A percentile compares a stretch with the other conserved stretches of the same genome.
These are phyloP conservation scores for Intellagama lesueurii DNA, from an alignment of 2,797 vertebrate genomes.

Conservation along the genomic window DNA sequence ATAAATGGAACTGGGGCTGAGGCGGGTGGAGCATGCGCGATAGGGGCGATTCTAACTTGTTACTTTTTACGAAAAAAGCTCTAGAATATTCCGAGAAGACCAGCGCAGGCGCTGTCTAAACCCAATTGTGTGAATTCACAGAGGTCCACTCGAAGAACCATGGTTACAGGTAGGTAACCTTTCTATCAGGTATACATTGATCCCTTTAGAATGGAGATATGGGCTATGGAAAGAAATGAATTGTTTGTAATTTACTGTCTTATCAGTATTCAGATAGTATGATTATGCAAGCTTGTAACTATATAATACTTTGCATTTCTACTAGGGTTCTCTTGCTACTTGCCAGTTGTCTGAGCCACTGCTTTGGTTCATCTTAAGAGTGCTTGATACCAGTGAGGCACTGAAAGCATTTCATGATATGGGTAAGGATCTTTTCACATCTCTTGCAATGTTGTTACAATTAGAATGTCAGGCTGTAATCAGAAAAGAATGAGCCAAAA, in stretches of 20 bases:
- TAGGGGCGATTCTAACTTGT: no score
- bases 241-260: not conserved
- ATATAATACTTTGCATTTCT: conserved; percentile 39
- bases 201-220: not conserved
- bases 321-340: conserved; percentile 95
- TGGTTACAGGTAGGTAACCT: no score
- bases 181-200: not conserved
- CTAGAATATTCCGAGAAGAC: no score
- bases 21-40: no score
- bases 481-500: not conserved
- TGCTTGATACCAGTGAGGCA: conserved; percentile 96
- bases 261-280: not conserved
- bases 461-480: not conserved
- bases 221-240: not conserved
- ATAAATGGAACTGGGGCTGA: no score
- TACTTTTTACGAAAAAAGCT: no score
- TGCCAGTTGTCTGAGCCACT: conserved; percentile 98
- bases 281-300: not conserved
- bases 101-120: no score
- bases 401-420: conserved; percentile 98
- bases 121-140: no score
- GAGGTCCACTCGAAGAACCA: no score
- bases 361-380: conserved; percentile 98
- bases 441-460: not conserved
- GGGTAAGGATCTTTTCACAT: conserved; percentile 81